Evolutionary conservation across 2,888 invertebrate genomes (phyloP).

Genomic region (Ophion obscuratus): DNA sequence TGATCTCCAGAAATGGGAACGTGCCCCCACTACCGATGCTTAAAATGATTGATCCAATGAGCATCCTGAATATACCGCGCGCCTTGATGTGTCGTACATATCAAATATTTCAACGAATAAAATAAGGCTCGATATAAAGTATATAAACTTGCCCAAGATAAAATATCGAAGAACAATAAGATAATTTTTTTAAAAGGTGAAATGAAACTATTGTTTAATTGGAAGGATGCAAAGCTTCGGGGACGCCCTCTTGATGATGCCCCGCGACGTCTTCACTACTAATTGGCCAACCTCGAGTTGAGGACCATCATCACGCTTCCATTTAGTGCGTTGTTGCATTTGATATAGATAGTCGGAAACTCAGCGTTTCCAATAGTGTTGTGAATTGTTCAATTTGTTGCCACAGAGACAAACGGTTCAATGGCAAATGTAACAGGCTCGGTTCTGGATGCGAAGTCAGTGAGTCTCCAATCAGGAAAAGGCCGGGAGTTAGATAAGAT

Average conservation of each 20-base stretch:
- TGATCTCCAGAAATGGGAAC: no score
- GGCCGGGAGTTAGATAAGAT: constrained; percentile 33
- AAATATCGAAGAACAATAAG: no score
- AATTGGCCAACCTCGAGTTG: constrained; percentile 1
- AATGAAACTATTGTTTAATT: neutral
- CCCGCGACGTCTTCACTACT: constrained; percentile 2
- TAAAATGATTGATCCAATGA: no score
- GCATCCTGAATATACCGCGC: no score
- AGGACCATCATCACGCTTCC: constrained; percentile 16
- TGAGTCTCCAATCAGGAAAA: constrained; percentile 41
- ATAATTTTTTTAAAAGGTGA: no score
- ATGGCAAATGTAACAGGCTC: neutral
- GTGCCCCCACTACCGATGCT: no score
- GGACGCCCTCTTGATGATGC: constrained; percentile 16
- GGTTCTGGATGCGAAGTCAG: constrained; percentile 24
- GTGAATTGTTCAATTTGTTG: constrained; percentile 27
- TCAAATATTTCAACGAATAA: no score
- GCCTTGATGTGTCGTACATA: no score
- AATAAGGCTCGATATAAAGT: no score
- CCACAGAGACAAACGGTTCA: constrained; percentile 28
- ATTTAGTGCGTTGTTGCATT: constrained; percentile 9
- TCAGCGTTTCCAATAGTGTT: constrained; percentile 41
- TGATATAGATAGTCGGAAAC: constrained; percentile 4
- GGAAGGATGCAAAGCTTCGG: constrained; percentile 19
- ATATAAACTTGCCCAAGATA: no score